Conservation (phyloP, 2,797 vertebrate species). For the Ciconia nigra region DNA sequence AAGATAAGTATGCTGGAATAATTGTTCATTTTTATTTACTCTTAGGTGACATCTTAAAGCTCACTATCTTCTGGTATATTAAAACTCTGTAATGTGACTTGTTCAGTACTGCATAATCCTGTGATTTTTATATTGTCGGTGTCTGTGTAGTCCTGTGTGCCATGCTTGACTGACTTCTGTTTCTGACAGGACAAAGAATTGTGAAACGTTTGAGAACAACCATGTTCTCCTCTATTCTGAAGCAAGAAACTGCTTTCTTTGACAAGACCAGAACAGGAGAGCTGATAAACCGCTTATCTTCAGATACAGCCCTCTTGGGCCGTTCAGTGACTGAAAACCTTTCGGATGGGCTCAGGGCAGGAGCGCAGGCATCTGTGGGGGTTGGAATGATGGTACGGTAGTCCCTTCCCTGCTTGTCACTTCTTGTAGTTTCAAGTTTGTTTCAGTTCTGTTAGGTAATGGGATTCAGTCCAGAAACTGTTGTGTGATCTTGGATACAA, state of each 20-base stretch:
- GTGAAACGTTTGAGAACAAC: conserved; percentile 86
- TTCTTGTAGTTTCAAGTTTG: background rate
- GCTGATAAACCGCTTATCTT: conserved; percentile 93
- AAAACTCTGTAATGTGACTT: background rate
- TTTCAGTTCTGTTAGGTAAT: background rate
- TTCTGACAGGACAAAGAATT: conserved; percentile 87
- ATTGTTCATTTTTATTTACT: background rate
- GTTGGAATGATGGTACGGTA: conserved; percentile 93
- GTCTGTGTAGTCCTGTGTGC: background rate
- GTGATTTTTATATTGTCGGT: background rate
- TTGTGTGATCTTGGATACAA: background rate
- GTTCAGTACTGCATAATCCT: background rate
- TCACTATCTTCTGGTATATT: background rate
- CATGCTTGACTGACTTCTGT: background rate
- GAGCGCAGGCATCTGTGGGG: conserved; percentile 88
- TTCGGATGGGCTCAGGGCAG: conserved; percentile 91
- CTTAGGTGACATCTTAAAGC: background rate
- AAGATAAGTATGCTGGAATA: background rate
- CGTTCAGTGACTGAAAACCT: conserved; percentile 93
- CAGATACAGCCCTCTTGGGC: conserved; percentile 89
- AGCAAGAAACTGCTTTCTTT: conserved; percentile 95
- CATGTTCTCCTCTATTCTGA: conserved; percentile 90
- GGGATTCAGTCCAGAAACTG: background rate
- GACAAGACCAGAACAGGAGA: conserved; percentile 93
- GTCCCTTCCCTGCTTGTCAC: background rate